phyloP scores from a whole-genome alignment of 2,113 vertebrate genomes.

The Ochotona curzoniae region DNA sequence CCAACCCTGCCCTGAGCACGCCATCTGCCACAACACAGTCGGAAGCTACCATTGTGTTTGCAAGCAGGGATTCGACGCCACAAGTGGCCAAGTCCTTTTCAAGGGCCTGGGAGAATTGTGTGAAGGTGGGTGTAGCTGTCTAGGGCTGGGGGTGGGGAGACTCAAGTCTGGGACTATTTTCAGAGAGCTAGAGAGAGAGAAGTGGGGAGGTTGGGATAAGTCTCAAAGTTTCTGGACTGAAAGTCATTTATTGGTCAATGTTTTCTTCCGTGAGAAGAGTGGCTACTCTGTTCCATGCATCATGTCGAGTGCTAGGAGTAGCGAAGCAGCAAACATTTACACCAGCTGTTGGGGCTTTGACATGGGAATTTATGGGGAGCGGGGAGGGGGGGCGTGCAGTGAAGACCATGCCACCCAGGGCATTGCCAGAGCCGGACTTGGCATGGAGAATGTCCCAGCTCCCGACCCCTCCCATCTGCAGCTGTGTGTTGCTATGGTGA shows the following conservation, averaged over 20 bases:
- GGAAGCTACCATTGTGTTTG: conserved; percentile 62
- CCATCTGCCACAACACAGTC: conserved; percentile 12
- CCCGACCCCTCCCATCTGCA: neutral
- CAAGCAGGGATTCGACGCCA: neutral
- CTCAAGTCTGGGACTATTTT: neutral
- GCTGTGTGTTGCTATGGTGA: neutral
- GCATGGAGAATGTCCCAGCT: neutral
- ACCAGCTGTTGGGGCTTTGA: neutral
- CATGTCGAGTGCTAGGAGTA: no score
- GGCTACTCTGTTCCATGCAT: no score
- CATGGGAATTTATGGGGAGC: neutral
- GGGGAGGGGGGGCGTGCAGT: neutral
- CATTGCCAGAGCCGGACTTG: neutral
- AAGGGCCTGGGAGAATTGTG: neutral
- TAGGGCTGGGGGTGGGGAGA: neutral
- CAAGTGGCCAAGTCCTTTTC: neutral
- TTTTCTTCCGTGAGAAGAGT: neutral
- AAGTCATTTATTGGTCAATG: neutral
- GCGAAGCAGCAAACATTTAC: neutral
- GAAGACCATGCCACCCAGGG: neutral
- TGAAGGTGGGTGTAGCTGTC: neutral
- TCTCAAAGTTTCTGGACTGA: neutral
- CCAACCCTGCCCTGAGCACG: neutral
- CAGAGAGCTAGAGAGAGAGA: neutral
- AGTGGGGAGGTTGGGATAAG: neutral